phyloP scores from a whole-genome alignment of 2,888 invertebrate species.

The Ceraclea dissimilis region DNA sequence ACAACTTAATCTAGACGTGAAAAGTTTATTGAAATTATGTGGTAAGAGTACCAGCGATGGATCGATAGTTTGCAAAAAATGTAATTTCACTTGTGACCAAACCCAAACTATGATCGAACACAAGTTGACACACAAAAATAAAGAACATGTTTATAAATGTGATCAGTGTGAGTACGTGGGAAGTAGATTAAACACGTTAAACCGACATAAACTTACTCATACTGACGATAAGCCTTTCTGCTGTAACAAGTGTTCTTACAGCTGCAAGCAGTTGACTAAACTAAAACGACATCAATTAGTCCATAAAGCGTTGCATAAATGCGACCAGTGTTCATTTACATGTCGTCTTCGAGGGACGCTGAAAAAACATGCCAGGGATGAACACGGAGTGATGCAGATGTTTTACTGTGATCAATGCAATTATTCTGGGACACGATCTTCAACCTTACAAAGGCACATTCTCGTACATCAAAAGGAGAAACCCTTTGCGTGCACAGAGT shows the following conservation, averaged over 20 bases:
- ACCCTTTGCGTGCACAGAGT: slow-evolving; percentile 12
- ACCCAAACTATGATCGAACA: slow-evolving; percentile 1
- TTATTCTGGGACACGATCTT: slow-evolving; percentile 8
- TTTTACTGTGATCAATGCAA: slow-evolving; percentile 11
- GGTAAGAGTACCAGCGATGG: not conserved
- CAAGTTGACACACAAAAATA: slow-evolving; percentile 4
- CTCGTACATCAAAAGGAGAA: slow-evolving; percentile 11
- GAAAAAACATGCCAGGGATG: slow-evolving; percentile 9
- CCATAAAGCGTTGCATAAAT: not conserved
- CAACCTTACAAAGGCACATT: slow-evolving; percentile 8
- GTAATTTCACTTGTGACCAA: slow-evolving; percentile 8
- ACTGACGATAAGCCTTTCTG: slow-evolving; percentile 9
- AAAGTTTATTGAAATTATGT: slow-evolving; percentile 7
- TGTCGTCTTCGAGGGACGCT: slow-evolving; percentile 6
- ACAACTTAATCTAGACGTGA: slow-evolving; percentile 6
- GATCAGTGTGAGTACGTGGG: slow-evolving; percentile 14
- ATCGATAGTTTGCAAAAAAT: not conserved
- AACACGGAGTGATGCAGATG: not conserved
- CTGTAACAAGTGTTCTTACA: slow-evolving; percentile 10
- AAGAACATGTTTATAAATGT: slow-evolving; percentile 6
- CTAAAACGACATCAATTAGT: slow-evolving; percentile 9
- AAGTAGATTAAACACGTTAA: slow-evolving; percentile 7
- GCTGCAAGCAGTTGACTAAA: slow-evolving; percentile 12
- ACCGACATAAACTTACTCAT: slow-evolving; percentile 15
- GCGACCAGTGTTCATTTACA: slow-evolving; percentile 10